A percentile compares a stretch with the other conserved stretches of the same genome.
Conservation (phyloP, 2,797 vertebrate species). For the Megalops cyprinoides region DNA sequence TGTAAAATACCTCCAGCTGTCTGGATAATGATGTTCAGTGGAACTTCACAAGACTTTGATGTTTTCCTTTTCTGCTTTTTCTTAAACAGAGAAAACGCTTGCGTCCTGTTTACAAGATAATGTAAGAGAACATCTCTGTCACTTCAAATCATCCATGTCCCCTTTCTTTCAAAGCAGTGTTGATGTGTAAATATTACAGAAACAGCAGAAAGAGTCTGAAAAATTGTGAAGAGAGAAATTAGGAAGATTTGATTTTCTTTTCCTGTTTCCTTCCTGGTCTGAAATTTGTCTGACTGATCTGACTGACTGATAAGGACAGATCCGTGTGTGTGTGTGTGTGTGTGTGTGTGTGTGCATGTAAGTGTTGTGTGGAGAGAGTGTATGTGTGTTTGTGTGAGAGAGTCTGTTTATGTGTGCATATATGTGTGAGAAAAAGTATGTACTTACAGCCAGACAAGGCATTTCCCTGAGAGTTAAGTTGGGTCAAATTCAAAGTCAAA, state of each 20-base stretch:
- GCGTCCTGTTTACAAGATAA: neutral
- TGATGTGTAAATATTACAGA: neutral
- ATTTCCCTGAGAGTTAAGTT: too few relatives aligned
- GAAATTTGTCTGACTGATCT: neutral
- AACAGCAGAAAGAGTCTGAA: neutral
- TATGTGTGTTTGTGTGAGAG: slow-evolving; percentile 39
- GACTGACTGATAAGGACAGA: slow-evolving; percentile 16
- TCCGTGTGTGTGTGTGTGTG: slow-evolving; percentile 31
- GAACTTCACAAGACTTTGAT: neutral
- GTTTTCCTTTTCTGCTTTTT: neutral
- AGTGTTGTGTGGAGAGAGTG: too few relatives aligned
- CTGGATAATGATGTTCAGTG: neutral
- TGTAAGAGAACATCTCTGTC: neutral
- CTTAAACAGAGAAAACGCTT: neutral
- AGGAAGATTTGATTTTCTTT: neutral
- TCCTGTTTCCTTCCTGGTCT: neutral
- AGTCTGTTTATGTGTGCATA: slow-evolving; percentile 27
- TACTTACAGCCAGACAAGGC: too few relatives aligned
- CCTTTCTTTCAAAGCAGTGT: neutral
- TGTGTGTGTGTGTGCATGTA: slow-evolving; percentile 25
- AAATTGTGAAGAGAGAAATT: neutral
- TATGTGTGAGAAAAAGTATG: too few relatives aligned
- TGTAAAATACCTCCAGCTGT: neutral
- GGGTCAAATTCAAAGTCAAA: too few relatives aligned
- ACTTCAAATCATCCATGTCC: neutral